Conservation (phyloP, 2,113 vertebrate species). For the Myotis brandtii region DNA sequence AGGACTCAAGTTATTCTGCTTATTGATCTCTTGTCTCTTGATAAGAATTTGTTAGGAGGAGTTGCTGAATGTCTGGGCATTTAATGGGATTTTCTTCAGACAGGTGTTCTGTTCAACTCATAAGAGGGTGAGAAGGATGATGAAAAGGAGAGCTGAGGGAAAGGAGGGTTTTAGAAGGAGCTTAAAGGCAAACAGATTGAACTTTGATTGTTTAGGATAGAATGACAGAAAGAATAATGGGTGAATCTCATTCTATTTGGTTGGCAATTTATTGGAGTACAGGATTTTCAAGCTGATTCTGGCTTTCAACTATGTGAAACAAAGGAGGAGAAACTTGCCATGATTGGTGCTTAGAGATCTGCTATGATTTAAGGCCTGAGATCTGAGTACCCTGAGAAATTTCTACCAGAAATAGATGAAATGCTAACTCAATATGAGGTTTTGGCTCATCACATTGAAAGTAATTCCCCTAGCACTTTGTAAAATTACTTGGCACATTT, state of each 20-base stretch:
- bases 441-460: slow-evolving; percentile 64
- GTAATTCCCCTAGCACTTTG: slow-evolving; percentile 76
- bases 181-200: slow-evolving; percentile 68
- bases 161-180: background rate
- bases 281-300: slow-evolving; percentile 64
- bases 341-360: slow-evolving; percentile 60
- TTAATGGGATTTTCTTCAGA: slow-evolving; percentile 59
- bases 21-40: background rate
- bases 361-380: slow-evolving; percentile 67
- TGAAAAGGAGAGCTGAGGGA: background rate
- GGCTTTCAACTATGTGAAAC: slow-evolving; percentile 57
- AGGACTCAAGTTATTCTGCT: background rate
- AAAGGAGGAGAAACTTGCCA: slow-evolving; percentile 62
- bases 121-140: background rate
- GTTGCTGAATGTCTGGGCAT: background rate
- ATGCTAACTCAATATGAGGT: slow-evolving; percentile 67
- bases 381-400: slow-evolving; percentile 60
- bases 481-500: slow-evolving; percentile 62
- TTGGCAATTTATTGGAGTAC: slow-evolving; percentile 71
- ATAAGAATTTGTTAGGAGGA: background rate
- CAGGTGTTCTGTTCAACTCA: slow-evolving; percentile 12
- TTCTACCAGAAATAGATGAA: slow-evolving; percentile 72
- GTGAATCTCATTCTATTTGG: slow-evolving; percentile 52
- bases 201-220: slow-evolving; percentile 66
- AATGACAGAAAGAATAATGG: slow-evolving; percentile 73